Base-by-base conservation (phyloP, 2,113 vertebrate genomes). In the Takifugu flavidus region DNA sequence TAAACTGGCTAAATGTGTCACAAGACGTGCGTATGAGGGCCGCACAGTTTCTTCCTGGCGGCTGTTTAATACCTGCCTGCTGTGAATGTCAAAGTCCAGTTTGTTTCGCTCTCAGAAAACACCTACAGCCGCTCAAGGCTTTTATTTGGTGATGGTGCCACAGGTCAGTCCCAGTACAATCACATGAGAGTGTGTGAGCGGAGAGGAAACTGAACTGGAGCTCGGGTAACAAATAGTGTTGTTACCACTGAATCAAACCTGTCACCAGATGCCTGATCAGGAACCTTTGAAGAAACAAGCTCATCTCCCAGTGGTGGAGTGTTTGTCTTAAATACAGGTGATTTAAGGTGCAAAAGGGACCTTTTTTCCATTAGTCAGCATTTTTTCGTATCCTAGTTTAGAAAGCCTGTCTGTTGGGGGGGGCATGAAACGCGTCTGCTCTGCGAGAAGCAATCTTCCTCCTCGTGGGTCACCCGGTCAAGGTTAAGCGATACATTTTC, bases 231-330 rank as follows among this genome's bases (percentile, higher is more conserved):
- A 34, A 62, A 1, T 4, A 2, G 47, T 51, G 65, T 79, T 62
- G 55, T 67, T 74, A 79, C 74, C 46, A 70, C 69, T 81, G 64
- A 62, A 49, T 66, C 45, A 71, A 59, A 52, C 60, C 27, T 25
- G 13, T 4, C 1, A 27, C 43, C 47, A 20, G 44, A 66, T 49
- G 44, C 43, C 61, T 71, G 58, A 65, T 25, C 65, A 25, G 12
- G 8, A 11, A 47, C 49, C 20, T 49, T 25, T 43, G 53, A 42
- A 43, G 45, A 57, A 34, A 34, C 31, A 34, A 34, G 31, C 1
- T 5, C 4, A 34, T 34, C 31, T 34, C 31, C 31, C 29, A 4
- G 29, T 29, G 29, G 29, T 29, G 29, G 4, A 31, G 29, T 31
- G 29, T 31, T 31, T 31, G 4, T 31, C 29, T 5, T 6, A 31